These are phyloP conservation scores for Catocala sponsa DNA, from an alignment of 2,888 invertebrate species.

Conservation along the genomic window DNA sequence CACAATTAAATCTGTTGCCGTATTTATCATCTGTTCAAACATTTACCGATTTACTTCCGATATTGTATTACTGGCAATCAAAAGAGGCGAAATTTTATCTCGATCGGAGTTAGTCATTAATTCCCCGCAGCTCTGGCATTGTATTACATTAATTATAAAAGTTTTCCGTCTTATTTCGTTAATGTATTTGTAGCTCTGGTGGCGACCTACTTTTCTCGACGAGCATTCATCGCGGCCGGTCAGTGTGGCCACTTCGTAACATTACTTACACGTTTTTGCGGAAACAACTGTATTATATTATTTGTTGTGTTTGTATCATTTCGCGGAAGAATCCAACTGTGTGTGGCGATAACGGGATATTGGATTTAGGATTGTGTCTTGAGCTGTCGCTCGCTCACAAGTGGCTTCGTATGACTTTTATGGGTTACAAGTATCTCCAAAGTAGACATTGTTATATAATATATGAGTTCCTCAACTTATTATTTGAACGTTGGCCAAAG, in stretches of 20 bases:
- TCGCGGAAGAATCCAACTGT: slow-evolving; percentile 28
- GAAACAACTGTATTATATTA: slow-evolving; percentile 18
- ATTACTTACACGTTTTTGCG: slow-evolving; percentile 46
- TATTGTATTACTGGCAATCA: slow-evolving; percentile 39
- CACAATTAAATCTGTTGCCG: slow-evolving; percentile 26
- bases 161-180: slow-evolving; percentile 68
- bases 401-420: background rate
- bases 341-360: slow-evolving; percentile 22
- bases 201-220: slow-evolving; percentile 62
- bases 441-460: background rate
- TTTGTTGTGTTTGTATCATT: slow-evolving; percentile 17
- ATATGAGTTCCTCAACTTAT: background rate
- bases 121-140: slow-evolving; percentile 55
- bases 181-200: slow-evolving; percentile 67
- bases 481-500: no score
- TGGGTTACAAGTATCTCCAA: background rate
- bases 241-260: slow-evolving; percentile 58
- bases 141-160: slow-evolving; percentile 73
- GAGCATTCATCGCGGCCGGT: slow-evolving; percentile 53
- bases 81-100: slow-evolving; percentile 44
- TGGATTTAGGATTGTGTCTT: slow-evolving; percentile 6
- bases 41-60: slow-evolving; percentile 19
- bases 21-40: slow-evolving; percentile 33
- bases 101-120: slow-evolving; percentile 53
- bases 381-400: slow-evolving; percentile 3